Evolutionary conservation across 1,140 invertebrate genomes (phyloP).

Genomic region (Leptonema lineaticorne): DNA sequence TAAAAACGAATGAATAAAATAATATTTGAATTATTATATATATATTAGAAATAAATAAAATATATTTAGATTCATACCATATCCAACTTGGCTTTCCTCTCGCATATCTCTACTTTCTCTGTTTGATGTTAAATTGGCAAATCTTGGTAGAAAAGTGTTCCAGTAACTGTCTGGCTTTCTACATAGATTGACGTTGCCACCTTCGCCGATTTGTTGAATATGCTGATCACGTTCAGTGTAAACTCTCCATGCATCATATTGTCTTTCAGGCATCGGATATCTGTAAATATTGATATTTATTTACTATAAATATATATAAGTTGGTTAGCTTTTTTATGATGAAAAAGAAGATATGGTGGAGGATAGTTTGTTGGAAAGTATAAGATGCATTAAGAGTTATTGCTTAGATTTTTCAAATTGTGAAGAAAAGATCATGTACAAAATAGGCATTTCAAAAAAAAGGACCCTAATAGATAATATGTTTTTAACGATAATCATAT

Average conservation of each 20-base stretch:
- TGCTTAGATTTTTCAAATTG: no score
- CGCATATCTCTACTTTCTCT: conserved; percentile 41
- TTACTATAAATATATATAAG: background rate
- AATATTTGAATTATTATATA: background rate
- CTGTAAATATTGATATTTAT: conserved; percentile 37
- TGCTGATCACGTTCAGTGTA: conserved; percentile 55
- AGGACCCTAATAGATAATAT: no score
- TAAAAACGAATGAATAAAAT: background rate
- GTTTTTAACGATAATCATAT: no score
- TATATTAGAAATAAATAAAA: conserved; percentile 1
- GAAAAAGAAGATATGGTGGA: no score
- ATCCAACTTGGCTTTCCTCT: conserved; percentile 45
- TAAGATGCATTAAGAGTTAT: no score
- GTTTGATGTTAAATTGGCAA: conserved; percentile 41
- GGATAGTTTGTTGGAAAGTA: no score
- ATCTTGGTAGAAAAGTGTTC: conserved; percentile 50
- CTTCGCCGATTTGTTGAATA: conserved; percentile 42
- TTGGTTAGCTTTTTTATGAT: no score
- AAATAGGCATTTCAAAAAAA: no score
- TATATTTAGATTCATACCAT: conserved; percentile 43
- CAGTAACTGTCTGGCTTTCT: conserved; percentile 48
- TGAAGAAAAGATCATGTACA: no score
- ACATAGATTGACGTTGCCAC: conserved; percentile 33
- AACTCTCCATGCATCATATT: conserved; percentile 59
- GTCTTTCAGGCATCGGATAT: conserved; percentile 57